These are phyloP conservation scores for Otis tarda DNA, from an alignment of 2,113 vertebrate genomes.

Conservation along the genomic window DNA sequence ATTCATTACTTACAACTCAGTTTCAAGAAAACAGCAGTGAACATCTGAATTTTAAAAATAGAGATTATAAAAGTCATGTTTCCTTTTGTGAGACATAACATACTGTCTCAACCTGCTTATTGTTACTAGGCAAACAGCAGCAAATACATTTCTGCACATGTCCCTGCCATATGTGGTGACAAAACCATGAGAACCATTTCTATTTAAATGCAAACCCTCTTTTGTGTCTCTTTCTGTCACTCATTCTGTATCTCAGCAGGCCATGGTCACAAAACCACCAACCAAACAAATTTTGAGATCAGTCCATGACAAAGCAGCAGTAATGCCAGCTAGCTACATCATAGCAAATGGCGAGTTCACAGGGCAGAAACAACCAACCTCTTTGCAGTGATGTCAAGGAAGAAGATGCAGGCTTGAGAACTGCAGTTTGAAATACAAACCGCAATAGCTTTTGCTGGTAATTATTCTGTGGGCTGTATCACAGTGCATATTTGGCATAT, in stretches of 20 bases:
- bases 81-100: background rate
- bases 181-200: background rate
- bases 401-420: background rate
- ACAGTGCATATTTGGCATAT: background rate
- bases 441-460: background rate
- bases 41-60: background rate
- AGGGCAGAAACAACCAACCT: background rate
- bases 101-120: background rate
- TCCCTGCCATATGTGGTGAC: background rate
- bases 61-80: background rate
- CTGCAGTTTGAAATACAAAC: background rate
- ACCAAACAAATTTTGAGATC: background rate
- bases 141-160: conserved; percentile 6
- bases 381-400: background rate
- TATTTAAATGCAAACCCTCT: background rate
- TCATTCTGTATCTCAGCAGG: background rate
- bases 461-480: background rate
- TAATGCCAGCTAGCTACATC: background rate
- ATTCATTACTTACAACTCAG: background rate
- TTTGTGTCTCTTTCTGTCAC: background rate
- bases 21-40: background rate
- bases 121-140: conserved; percentile 10
- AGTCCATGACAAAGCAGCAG: background rate
- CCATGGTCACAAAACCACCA: background rate
- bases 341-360: background rate